phyloP scores from a whole-genome alignment of 2,888 invertebrate genomes.

The Scaptomyza flava region DNA sequence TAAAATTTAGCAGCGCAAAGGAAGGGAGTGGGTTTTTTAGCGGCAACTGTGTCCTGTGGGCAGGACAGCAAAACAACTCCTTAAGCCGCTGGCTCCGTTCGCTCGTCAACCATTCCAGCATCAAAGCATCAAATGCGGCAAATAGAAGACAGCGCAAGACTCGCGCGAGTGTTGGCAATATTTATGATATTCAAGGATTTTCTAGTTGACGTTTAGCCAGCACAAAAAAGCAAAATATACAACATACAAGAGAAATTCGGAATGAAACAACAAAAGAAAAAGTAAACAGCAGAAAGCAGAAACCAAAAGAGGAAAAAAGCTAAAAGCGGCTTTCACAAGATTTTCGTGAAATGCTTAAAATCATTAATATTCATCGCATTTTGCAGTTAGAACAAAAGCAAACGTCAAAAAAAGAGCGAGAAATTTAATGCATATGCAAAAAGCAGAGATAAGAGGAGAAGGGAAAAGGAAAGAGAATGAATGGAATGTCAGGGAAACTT shows the following conservation, averaged over 20 bases:
- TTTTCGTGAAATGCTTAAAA: conserved; percentile 53
- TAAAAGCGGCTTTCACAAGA: conserved; percentile 43
- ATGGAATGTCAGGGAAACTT: conserved; percentile 2
- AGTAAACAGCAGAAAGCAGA: conserved; percentile 30
- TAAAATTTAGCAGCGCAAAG: conserved; percentile 55
- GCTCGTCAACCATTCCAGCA: conserved; percentile 30
- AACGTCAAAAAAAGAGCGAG: background rate
- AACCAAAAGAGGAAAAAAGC: conserved; percentile 30
- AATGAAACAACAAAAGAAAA: conserved; percentile 34
- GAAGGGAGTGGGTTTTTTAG: background rate
- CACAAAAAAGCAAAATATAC: conserved; percentile 9
- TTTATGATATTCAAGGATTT: conserved; percentile 81
- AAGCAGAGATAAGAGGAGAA: background rate
- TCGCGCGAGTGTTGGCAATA: conserved; percentile 59
- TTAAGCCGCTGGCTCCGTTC: conserved; percentile 35
- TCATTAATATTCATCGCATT: conserved; percentile 82
- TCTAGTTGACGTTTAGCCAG: conserved; percentile 66
- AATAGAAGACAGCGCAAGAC: conserved; percentile 34
- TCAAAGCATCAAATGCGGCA: conserved; percentile 66
- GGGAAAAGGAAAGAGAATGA: background rate
- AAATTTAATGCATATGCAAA: conserved; percentile 29
- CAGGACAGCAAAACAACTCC: conserved; percentile 49
- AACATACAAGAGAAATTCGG: background rate
- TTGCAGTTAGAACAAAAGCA: conserved; percentile 31
- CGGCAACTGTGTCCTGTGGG: conserved; percentile 44